These are phyloP conservation scores for Adelges cooleyi DNA, from an alignment of 1,140 invertebrate species.

Conservation along the genomic window DNA sequence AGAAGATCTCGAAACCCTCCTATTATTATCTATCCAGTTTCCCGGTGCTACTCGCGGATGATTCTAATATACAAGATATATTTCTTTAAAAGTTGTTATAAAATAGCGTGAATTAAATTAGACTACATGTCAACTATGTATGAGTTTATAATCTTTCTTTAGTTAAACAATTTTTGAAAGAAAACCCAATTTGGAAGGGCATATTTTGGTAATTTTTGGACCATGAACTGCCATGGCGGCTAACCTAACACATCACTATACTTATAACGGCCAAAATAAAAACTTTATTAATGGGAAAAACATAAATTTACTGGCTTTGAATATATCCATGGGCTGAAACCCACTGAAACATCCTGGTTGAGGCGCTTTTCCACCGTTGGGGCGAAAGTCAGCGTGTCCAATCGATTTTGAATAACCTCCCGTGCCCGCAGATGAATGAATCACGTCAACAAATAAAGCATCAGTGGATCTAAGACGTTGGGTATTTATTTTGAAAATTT, in stretches of 20 bases:
- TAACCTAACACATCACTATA: neutral
- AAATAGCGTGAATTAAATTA: too few relatives aligned
- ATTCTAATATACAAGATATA: too few relatives aligned
- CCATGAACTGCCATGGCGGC: neutral
- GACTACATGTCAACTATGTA: too few relatives aligned
- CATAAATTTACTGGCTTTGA: too few relatives aligned
- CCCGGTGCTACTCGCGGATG: too few relatives aligned
- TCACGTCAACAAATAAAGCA: constrained; percentile 58
- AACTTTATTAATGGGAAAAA: neutral
- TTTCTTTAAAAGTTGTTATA: too few relatives aligned
- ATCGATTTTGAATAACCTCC: constrained; percentile 43
- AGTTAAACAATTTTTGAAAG: neutral
- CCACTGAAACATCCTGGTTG: constrained; percentile 45
- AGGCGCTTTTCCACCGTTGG: constrained; percentile 51
- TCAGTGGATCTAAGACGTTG: constrained; percentile 47
- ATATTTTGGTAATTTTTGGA: too few relatives aligned
- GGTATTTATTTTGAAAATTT: constrained; percentile 42
- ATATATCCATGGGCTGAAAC: too few relatives aligned
- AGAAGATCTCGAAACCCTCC: too few relatives aligned
- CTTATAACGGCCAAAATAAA: neutral
- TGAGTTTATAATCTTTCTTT: neutral
- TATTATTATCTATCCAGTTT: too few relatives aligned
- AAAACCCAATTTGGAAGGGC: neutral
- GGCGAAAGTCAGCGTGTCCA: constrained; percentile 66
- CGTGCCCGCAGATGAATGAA: constrained; percentile 53